A percentile compares a stretch with the other conserved stretches of the same genome.
phyloP scores from a whole-genome alignment of 2,797 vertebrate genomes.

The Apodemus agrarius region DNA sequence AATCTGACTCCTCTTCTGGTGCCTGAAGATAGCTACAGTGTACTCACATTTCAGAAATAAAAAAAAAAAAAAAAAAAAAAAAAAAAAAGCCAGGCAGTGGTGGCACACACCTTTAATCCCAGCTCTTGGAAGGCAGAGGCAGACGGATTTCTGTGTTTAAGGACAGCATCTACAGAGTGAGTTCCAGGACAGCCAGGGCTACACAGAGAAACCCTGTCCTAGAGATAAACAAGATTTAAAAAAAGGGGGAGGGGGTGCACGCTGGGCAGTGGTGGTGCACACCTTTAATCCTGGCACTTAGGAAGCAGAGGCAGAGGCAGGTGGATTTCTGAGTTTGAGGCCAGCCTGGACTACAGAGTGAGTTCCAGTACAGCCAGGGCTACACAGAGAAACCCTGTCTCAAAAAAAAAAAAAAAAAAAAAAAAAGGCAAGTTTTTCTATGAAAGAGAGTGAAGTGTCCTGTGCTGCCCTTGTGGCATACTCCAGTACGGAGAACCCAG shows the following conservation, averaged over 20 bases:
- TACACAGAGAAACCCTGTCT: neutral
- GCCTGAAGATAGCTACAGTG: too few species aligned
- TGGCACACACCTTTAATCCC: neutral
- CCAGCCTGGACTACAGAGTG: neutral
- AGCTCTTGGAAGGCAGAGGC: neutral
- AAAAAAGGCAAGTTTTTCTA: neutral
- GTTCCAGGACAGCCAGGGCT: neutral
- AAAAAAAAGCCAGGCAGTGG: neutral
- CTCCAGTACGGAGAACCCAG: neutral
- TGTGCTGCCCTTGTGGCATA: neutral
- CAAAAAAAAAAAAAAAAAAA: neutral
- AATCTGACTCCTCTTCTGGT: too few species aligned
- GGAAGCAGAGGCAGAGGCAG: neutral
- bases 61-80: neutral
- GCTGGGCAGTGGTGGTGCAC: neutral
- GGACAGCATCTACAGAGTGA: neutral
- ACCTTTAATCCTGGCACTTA: neutral
- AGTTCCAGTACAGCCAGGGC: neutral
- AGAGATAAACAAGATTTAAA: too few species aligned
- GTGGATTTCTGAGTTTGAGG: neutral
- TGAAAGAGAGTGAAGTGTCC: neutral
- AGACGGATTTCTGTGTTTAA: neutral
- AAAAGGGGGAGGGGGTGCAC: too few species aligned
- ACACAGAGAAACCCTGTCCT: neutral
- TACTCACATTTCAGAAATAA: too few species aligned